Evolutionary conservation across 2,888 invertebrate genomes (phyloP), one percentile per base, ranked within the genome.

Genomic region (Rhodophaea formosa): DNA sequence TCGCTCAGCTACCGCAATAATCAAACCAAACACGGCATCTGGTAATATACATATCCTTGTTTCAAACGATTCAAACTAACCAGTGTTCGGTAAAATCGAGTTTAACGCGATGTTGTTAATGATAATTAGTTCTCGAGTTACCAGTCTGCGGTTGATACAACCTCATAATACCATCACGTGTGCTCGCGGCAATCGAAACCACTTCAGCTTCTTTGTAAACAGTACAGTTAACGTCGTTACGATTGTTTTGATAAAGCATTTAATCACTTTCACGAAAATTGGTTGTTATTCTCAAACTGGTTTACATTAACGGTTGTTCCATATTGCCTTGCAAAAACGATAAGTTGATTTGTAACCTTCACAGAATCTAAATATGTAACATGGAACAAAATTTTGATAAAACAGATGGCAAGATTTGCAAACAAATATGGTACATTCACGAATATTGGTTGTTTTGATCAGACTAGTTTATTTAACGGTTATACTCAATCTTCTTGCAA

Each of bases 101-200:
- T 56, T 56, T 15, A 56, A 49, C 29, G 43, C 49, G 51, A 39
- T 51, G 49, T 56, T 56, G 59, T 60, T 70, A 72, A 69, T 68
- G 62, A 66, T 65, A 69, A 70, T 69, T 65, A 66, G 59, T 68
- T 72, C 68, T 75, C 71, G 65, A 67, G 69, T 80, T 78, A 77
- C 80, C 78, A 76, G 75, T 77, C 75, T 78, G 82, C 68, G 81
- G 82, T 78, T 69, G n/a, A 29, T n/a, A 29, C 51, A 5, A 51
- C 51, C 51, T 44, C 45, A 32, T 55, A 45, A 55, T 10, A 44
- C 35, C n/a, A 23, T 35, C 54, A 55, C 54, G 54, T 55, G 53
- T 53, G 45, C 45, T 35, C 44, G 54, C 16, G 45, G 54, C 45
- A 46, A 46, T 46, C 54, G 17, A 46, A 55, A 45, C 53, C 44